Conservation (phyloP, 2,888 invertebrate genomes). For the Polydrusus cervinus region DNA sequence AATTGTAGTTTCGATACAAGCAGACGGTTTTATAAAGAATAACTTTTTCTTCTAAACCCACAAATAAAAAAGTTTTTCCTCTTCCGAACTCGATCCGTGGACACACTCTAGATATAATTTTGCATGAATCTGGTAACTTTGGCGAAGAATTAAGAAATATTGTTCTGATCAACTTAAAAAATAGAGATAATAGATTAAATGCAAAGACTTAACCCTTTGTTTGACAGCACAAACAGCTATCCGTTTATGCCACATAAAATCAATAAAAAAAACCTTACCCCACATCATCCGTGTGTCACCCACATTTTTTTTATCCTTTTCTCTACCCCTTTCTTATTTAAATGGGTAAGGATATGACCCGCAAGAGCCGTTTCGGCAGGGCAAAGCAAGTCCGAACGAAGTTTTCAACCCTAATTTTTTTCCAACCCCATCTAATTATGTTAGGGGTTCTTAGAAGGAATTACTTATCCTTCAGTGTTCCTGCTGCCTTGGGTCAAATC, state of each 20-base stretch:
- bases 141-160: no score
- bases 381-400: conserved; percentile 61
- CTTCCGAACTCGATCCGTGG: no score
- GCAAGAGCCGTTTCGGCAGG: conserved; percentile 15
- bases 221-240: no score
- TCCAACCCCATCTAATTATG: conserved; percentile 78
- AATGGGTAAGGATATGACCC: conserved; percentile 38
- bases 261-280: conserved; percentile 51
- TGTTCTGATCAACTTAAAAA: no score
- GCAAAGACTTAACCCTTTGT: no score
- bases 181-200: no score
- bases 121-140: no score
- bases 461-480: conserved; percentile 75
- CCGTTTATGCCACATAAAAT: conserved; percentile 27
- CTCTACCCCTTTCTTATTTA: conserved; percentile 41
- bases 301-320: conserved; percentile 49
- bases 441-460: conserved; percentile 81
- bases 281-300: conserved; percentile 49
- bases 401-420: conserved; percentile 75
- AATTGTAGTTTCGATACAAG: no score
- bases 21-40: no score
- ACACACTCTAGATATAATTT: no score
- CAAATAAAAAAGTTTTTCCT: no score
- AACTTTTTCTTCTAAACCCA: no score
- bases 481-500: conserved; percentile 46